Percentiles rank a stretch among this genome's conserved stretches.
Conservation (phyloP, 2,113 vertebrate genomes). For the Strix uralensis region DNA sequence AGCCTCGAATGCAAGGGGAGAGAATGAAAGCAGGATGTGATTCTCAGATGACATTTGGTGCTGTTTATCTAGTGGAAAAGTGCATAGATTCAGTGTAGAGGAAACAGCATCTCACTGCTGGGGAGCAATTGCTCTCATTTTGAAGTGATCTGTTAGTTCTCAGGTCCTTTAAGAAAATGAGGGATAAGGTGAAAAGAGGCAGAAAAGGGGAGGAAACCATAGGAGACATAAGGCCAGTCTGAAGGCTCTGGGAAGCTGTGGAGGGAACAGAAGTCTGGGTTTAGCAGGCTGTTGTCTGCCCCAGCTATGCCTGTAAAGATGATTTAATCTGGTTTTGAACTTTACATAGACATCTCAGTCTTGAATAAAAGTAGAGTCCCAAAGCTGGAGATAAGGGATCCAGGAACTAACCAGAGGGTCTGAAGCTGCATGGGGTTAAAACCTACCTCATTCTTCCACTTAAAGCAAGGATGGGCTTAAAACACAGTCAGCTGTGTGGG, state of each 20-base stretch:
- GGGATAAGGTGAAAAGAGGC: not conserved
- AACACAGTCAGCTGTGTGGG: not conserved
- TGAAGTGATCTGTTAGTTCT: constrained; percentile 53
- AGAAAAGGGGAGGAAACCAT: not conserved
- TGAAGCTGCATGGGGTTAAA: not conserved
- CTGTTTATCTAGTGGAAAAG: constrained; percentile 56
- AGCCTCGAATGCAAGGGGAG: not conserved
- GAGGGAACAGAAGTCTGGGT: not conserved
- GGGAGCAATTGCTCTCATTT: constrained; percentile 22
- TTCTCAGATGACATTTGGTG: constrained; percentile 59
- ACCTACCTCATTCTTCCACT: not conserved
- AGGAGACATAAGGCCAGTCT: not conserved
- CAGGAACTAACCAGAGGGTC: not conserved
- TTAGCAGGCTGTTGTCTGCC: not conserved
- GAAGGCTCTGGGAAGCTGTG: not conserved
- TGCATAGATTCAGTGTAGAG: not conserved
- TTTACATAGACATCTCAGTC: not conserved
- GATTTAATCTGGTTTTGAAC: not conserved
- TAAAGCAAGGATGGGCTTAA: not conserved
- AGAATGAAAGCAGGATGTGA: constrained; percentile 68
- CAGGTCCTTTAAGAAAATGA: constrained; percentile 6
- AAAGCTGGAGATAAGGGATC: not conserved
- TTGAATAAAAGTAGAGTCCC: not conserved
- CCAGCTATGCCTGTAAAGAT: not conserved
- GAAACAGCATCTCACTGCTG: constrained; percentile 36